A percentile compares a stretch with the other conserved stretches of the same genome.
These are phyloP conservation scores for Okapia johnstoni DNA, from an alignment of 2,113 vertebrate species.

Conservation along the genomic window DNA sequence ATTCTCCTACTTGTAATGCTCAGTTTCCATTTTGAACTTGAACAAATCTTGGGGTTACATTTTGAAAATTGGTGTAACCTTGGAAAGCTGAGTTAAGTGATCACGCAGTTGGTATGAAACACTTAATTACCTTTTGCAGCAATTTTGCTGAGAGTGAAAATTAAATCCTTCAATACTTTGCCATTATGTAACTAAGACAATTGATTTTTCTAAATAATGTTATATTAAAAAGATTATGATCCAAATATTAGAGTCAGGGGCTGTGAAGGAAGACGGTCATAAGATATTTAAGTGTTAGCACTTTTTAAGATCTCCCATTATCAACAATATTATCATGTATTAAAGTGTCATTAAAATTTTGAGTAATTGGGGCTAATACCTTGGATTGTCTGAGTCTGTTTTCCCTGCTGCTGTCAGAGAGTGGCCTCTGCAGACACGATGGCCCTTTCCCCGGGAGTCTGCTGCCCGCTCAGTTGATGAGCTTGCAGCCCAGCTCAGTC, in stretches of 20 bases:
- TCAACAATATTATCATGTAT: constrained; percentile 79
- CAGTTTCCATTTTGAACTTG: constrained; percentile 75
- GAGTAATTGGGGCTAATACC: constrained; percentile 84
- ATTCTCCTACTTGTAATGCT: constrained; percentile 7
- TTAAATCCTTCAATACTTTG: constrained; percentile 82
- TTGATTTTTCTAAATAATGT: constrained; percentile 88
- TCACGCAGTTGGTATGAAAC: constrained; percentile 79
- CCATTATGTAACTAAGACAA: constrained; percentile 85
- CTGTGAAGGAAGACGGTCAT: constrained; percentile 83
- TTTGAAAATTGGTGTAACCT: constrained; percentile 80
- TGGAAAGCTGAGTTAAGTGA: constrained; percentile 78
- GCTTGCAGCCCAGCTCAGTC: constrained; percentile 83
- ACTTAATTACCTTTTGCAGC: constrained; percentile 83
- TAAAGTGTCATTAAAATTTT: constrained; percentile 83
- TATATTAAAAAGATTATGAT: constrained; percentile 85
- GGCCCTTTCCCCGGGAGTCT: constrained; percentile 80
- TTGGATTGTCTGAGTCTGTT: constrained; percentile 80
- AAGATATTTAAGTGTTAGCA: constrained; percentile 78
- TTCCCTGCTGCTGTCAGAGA: constrained; percentile 75
- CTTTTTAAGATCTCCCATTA: constrained; percentile 81
- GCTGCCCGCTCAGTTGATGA: constrained; percentile 85
- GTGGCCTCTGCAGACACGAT: constrained; percentile 79
- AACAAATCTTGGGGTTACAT: constrained; percentile 74
- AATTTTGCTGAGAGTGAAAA: constrained; percentile 83
- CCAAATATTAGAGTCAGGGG: constrained; percentile 81